Conservation (phyloP, 2,797 vertebrate genomes). For the Cyclura pinguis region DNA sequence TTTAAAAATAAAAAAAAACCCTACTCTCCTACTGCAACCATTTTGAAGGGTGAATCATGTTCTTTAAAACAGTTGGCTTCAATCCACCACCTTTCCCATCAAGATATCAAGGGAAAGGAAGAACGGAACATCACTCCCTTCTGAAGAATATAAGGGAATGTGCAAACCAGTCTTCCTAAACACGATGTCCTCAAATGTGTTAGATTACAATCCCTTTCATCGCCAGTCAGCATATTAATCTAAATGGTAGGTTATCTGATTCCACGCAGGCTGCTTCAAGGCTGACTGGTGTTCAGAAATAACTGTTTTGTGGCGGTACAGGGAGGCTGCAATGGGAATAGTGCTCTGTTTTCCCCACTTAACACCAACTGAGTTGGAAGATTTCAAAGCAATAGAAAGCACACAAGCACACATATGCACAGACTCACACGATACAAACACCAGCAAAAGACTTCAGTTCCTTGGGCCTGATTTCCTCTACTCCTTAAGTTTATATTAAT, state of each 20-base stretch:
- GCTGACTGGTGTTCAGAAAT: background rate
- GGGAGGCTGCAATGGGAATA: background rate
- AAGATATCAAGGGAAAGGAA: background rate
- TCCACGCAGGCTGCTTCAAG: background rate
- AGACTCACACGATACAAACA: background rate
- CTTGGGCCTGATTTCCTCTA: no score
- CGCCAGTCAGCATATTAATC: background rate
- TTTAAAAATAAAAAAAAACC: no score
- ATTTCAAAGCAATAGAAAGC: background rate
- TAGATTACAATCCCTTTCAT: background rate
- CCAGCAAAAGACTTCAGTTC: background rate
- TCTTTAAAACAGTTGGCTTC: background rate
- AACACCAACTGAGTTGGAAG: no score
- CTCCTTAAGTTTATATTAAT: background rate
- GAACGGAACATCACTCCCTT: background rate
- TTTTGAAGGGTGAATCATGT: background rate
- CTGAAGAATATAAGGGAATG: no score
- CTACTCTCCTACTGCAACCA: background rate
- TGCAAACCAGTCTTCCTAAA: background rate
- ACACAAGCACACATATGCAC: background rate
- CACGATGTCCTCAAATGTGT: background rate
- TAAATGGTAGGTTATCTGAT: conserved; percentile 14
- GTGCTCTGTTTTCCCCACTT: background rate
- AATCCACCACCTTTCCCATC: background rate
- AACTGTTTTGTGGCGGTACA: background rate